Base-by-base conservation (phyloP, 2,797 vertebrate species). In the Peromyscus melanophrys region DNA sequence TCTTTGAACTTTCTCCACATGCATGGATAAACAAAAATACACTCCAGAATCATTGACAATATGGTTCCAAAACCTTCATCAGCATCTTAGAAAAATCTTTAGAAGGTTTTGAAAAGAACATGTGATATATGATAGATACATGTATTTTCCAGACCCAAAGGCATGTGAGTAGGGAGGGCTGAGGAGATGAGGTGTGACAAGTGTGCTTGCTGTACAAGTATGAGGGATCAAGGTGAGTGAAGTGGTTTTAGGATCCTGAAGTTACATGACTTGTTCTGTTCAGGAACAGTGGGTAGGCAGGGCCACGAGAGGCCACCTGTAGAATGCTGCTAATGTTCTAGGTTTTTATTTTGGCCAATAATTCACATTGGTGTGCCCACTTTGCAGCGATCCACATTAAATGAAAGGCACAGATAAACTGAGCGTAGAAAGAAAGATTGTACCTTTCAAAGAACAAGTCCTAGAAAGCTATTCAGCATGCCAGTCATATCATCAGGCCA, bases 21-120 rank as follows among this genome's bases (percentile, higher is more conserved):
- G 49, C 27, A 27, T 4, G 9, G 90, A 85, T 31, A 97, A 95
- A 91, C 69, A 71, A 95, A 97, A 87, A 34, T 10, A 81, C n/a
- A 76, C 84, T 94, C 80, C 59, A 83, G 40, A 92, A 89, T 94
- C 55, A 5, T 65, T 89, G 17, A 9, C 10, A 69, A 87, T 92
- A 78, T 61, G 86, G 55, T 94, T 91, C 78, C 57, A 92, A 92
- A 89, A 93, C 61, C 23, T 6, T 16, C 6, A 65, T 57, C 31
- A 34, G 17, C 6, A 57, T 92, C 81, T 46, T 93, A 65, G 37
- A 83, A 92, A 90, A 27, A 29, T 31, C 34, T 77, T 90, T 86
- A 67, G 4, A 93, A 69, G 59, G 19, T 65, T 75, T 97, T 73
- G 13, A 59, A 92, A 92, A 75, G 13, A 84, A 73, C 14, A 75